These are phyloP conservation scores for Dasysyrphus albostriatus DNA, from an alignment of 2,888 invertebrate genomes.

Conservation along the genomic window DNA sequence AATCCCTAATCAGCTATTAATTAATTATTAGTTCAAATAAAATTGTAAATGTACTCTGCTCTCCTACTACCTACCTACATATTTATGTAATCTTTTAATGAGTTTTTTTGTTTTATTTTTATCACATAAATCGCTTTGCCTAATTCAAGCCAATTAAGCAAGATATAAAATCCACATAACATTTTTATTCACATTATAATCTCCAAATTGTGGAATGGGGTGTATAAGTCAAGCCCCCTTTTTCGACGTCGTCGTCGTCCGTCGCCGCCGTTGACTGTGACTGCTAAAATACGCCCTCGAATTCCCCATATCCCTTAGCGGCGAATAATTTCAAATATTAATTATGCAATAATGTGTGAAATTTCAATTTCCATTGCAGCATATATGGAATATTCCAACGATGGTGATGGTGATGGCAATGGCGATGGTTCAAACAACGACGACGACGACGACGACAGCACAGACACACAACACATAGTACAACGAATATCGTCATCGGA, in stretches of 20 bases:
- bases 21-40: slow-evolving; percentile 68
- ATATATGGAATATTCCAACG: slow-evolving; percentile 51
- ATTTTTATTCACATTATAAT: slow-evolving; percentile 10
- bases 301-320: slow-evolving; percentile 62
- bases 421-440: neutral
- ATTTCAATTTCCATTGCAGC: slow-evolving; percentile 71
- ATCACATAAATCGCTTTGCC: slow-evolving; percentile 53
- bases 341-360: slow-evolving; percentile 75
- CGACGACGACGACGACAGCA: neutral
- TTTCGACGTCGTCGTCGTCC: neutral
- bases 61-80: too few relatives aligned
- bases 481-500: slow-evolving; percentile 2
- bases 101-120: slow-evolving; percentile 34
- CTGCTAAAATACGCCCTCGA: slow-evolving; percentile 42
- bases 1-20: slow-evolving; percentile 67
- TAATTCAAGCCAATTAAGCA: slow-evolving; percentile 59
- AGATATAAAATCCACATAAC: slow-evolving; percentile 15
- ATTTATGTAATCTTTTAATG: slow-evolving; percentile 19
- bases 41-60: neutral
- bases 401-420: neutral
- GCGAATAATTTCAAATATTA: slow-evolving; percentile 68
- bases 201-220: slow-evolving; percentile 10
- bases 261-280: neutral
- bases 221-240: slow-evolving; percentile 13
- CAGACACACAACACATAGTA: neutral